Conservation (phyloP, 2,888 invertebrate genomes). For the Tachystola acroxantha region DNA sequence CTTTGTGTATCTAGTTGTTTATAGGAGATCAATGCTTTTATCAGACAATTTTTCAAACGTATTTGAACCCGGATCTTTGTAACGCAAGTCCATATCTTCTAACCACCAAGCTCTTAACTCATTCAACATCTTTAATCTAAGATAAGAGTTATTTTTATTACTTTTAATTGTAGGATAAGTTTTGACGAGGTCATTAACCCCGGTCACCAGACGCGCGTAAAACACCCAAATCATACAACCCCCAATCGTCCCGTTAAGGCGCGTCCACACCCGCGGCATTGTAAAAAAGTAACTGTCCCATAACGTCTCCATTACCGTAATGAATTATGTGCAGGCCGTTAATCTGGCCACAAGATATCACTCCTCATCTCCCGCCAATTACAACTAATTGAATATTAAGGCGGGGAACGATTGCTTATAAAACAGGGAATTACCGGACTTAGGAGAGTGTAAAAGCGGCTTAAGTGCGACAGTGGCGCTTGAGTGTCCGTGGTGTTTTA, state of each 20-base stretch:
- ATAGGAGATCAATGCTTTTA: too few species aligned
- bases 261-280: conserved; percentile 30
- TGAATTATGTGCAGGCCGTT: conserved; percentile 63
- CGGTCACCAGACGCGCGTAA: conserved; percentile 7
- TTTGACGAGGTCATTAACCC: too few species aligned
- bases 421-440: conserved; percentile 39
- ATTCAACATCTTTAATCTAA: too few species aligned
- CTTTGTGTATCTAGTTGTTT: too few species aligned
- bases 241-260: conserved; percentile 9
- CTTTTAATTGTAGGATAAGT: too few species aligned
- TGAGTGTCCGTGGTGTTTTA: background rate
- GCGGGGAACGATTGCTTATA: conserved; percentile 55
- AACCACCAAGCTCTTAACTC: too few species aligned
- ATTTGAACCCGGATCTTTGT: too few species aligned
- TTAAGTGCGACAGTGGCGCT: conserved; percentile 10
- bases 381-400: conserved; percentile 69
- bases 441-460: conserved; percentile 26
- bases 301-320: conserved; percentile 65
- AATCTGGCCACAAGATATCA: conserved; percentile 46
- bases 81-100: too few species aligned
- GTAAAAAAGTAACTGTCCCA: conserved; percentile 54
- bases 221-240: conserved; percentile 9
- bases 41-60: too few species aligned
- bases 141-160: too few species aligned
- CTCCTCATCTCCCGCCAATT: conserved; percentile 56